Evolutionary conservation across 2,113 vertebrate species (phyloP), one percentile per base, ranked within the genome.

Genomic region (Epinephelus lanceolatus): DNA sequence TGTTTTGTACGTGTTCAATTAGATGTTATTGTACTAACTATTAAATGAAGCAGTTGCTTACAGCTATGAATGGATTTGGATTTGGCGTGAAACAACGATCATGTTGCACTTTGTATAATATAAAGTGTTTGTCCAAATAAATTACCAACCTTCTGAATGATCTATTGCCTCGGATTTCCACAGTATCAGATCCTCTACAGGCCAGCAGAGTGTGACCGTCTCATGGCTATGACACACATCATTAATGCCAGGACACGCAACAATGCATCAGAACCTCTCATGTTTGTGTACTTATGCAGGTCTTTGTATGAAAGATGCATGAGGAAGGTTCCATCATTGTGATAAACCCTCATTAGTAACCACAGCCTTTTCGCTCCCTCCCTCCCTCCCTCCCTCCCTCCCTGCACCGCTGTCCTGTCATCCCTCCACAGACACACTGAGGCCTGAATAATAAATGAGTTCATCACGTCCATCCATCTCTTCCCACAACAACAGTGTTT

Each of bases 371-470:
- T 53, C 82, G 49, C 82, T 40, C 25, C 19, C 42, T 37, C 56
- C 23, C 6, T 37, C 33, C 33, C 42, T 37, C 56, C 23, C 6
- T 37, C 33, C 33, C 33, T 37, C 33, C 33, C n/a, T 73, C 69
- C n/a, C 84, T 77, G 47, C 59, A 21, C 85, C 40, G 77, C 76
- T 0, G 72, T 78, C 73, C 86, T 78, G 78, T 72, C 78, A 89
- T 89, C 82, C 77, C 76, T 74, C 86, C 70, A 59, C 74, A 78
- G 72, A 67, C 76, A 65, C 87, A 45, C 82, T 67, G 55, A 80
- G 78, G 60, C 49, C 55, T 90, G 91, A 90, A 94, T 94, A 89
- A 94, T 88, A 87, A 93, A 93, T 85, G 78, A 71, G 77, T 63
- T 75, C 81, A 84, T 87, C 91, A 69, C 83, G 86, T 86, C 72